Percentiles rank a stretch among this genome's conserved stretches.
phyloP scores from a whole-genome alignment of 2,888 invertebrate species.

The Syrphus vitripennis region DNA sequence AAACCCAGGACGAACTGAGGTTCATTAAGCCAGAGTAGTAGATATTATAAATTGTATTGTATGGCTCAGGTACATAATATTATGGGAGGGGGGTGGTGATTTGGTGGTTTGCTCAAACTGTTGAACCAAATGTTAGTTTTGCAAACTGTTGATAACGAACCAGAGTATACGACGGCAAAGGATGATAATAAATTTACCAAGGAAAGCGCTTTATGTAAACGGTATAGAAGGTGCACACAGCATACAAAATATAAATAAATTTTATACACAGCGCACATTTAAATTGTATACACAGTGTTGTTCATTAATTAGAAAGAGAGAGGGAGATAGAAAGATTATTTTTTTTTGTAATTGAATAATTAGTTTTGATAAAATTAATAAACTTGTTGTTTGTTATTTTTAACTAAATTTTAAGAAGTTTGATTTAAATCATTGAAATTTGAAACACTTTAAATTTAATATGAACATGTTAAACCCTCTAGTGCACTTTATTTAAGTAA shows the following conservation, averaged over 20 bases:
- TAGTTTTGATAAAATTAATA: no score
- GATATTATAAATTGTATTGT: background rate
- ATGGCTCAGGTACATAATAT: conserved; percentile 9
- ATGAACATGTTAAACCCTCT: no score
- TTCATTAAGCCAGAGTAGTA: conserved; percentile 37
- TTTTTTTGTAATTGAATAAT: no score
- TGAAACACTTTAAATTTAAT: no score
- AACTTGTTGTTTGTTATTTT: no score
- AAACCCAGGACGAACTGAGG: conserved; percentile 19
- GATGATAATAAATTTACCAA: conserved; percentile 7
- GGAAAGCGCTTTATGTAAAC: background rate
- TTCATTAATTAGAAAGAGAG: no score
- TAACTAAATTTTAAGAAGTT: no score
- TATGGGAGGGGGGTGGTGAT: background rate
- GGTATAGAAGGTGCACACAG: background rate
- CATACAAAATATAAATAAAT: background rate
- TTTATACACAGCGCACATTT: background rate
- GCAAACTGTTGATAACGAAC: conserved; percentile 57
- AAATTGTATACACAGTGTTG: no score
- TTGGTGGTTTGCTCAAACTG: conserved; percentile 25
- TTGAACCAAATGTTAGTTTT: conserved; percentile 24
- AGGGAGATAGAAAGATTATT: no score
- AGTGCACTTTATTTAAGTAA: no score
- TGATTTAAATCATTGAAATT: no score
- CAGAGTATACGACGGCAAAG: background rate